Conservation (phyloP, 2,113 vertebrate species). For the Grantiella picta region DNA sequence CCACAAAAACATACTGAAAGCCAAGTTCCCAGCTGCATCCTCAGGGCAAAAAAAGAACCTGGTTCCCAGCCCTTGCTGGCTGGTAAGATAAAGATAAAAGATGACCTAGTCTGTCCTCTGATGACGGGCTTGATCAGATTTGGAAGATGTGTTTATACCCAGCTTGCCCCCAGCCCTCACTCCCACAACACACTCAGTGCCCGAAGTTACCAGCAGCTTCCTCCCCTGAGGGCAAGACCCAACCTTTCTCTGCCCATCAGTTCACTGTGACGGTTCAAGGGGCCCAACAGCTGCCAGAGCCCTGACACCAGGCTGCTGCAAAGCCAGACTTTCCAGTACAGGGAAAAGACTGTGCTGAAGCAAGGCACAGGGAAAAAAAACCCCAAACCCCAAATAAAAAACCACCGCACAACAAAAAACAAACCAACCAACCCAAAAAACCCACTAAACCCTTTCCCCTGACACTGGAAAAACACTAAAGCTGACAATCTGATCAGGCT, state of each 20-base stretch:
- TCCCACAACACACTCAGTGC: background rate
- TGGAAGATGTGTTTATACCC: background rate
- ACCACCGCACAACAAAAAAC: background rate
- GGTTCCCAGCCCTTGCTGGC: background rate
- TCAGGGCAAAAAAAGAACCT: background rate
- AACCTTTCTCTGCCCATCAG: background rate
- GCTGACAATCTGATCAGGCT: background rate
- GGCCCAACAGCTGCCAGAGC: background rate
- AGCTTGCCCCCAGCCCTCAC: background rate
- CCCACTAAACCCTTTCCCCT: background rate
- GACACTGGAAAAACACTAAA: background rate
- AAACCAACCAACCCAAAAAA: background rate
- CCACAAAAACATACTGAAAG: constrained; percentile 28
- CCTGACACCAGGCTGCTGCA: background rate
- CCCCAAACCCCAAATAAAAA: background rate
- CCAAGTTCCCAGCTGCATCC: constrained; percentile 30
- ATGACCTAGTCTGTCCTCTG: background rate
- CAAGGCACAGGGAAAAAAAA: background rate
- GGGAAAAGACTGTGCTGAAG: background rate
- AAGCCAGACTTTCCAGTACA: background rate
- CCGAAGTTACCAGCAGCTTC: background rate
- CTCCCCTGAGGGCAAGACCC: rapidly evolving
- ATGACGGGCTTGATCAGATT: rapidly evolving
- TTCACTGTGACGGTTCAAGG: background rate
- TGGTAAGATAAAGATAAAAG: background rate